Percentiles rank a stretch among this genome's conserved stretches.
These are phyloP conservation scores for Tylochromis polylepis DNA, from an alignment of 2,113 vertebrate species.

Conservation along the genomic window DNA sequence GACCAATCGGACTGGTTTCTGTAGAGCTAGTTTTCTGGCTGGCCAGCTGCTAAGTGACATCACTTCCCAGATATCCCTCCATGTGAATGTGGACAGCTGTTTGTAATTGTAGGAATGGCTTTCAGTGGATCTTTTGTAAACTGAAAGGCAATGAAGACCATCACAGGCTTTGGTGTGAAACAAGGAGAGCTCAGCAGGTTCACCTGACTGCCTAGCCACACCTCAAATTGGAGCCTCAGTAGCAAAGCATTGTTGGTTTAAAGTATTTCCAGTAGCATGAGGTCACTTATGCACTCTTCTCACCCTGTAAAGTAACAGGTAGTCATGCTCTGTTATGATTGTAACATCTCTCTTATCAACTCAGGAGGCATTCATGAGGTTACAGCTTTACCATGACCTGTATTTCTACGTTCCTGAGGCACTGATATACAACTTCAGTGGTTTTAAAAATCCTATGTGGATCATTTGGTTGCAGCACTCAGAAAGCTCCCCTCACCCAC, in stretches of 20 bases:
- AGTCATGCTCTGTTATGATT: not conserved
- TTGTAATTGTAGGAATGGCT: conserved; percentile 14
- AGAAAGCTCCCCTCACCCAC: not conserved
- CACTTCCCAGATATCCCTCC: not conserved
- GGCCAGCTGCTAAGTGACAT: conserved; percentile 3
- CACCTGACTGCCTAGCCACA: not conserved
- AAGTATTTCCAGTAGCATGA: conserved; percentile 26
- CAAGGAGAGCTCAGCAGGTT: not conserved
- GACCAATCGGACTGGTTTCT: not conserved
- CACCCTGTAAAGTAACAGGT: not conserved
- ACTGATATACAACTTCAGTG: not conserved
- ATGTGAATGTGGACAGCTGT: conserved; percentile 53
- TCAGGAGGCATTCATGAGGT: not conserved
- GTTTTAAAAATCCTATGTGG: not conserved
- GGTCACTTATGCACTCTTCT: conserved; percentile 15
- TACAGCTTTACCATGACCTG: not conserved
- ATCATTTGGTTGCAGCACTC: not conserved
- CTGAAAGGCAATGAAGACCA: not conserved
- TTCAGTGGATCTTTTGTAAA: conserved; percentile 27
- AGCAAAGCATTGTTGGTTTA: conserved; percentile 16
- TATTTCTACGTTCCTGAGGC: not conserved
- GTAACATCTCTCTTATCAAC: not conserved
- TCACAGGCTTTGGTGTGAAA: conserved; percentile 1
- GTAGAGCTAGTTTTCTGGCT: not conserved
- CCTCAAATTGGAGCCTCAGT: not conserved